Base-by-base conservation (phyloP, 2,113 vertebrate species). In the Mustela lutreola region DNA sequence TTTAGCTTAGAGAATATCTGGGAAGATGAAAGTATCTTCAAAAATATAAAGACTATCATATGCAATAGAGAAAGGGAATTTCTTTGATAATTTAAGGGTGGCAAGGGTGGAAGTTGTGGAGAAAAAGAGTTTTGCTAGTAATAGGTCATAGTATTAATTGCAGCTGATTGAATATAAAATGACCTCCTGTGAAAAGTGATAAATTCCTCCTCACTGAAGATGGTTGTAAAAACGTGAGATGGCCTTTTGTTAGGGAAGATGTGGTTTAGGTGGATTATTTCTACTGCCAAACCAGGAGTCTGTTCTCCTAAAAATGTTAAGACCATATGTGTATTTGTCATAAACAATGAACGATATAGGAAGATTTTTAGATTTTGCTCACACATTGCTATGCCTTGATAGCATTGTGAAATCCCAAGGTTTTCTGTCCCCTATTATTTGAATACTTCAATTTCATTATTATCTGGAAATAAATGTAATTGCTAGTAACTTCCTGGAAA, bases 401-500 rank as follows among this genome's bases (percentile, higher is more conserved):
- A 58, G 2, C 11, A 28, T 75, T 75, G 18, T 36, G 12, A 65
- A 93, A 70, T 56, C 8, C 3, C 11, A 87, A 93, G 16, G 0
- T 36, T 85, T 63, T 86, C 56, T 89, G 4, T 86, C 3, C 5
- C 11, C 31, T 92, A 21, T 18, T 56, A 10, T 82, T 70, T 65
- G 2, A 92, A 31, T 90, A 50, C 7, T 93, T 80, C 81, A 16
- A 75, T 56, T 79, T 42, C 58, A 39, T 80, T 89, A 93, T 95
- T 92, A 58, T n/a, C 26, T 95, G 48, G 26, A 79, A 92, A 80
- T 87, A 60, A 88, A 83, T 89, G 79, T 71, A 80, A 39, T 78
- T 73, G 15, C 19, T 65, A 76, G 19, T 73, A 39, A 70, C 87
- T 87, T 88, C 60, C 39, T 70, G 19, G 19, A 85, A 94, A 65